Base-by-base conservation (phyloP, 2,888 invertebrate genomes). In the Melanophora roralis region DNA sequence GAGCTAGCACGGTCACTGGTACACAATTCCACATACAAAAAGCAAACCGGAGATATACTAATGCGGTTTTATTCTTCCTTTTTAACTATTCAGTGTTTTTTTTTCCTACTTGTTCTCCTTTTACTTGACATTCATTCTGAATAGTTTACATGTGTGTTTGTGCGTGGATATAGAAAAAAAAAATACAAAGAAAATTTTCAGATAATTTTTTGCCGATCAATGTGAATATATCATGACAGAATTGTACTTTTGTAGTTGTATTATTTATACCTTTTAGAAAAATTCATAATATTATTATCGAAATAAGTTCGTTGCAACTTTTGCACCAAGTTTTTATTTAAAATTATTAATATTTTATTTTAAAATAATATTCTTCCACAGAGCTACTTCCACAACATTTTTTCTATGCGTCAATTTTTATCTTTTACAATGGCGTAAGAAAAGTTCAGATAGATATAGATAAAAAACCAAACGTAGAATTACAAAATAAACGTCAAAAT, bases 71-170 rank as follows among this genome's bases (percentile, higher is more conserved):
- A 83, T 60, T 51, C 76, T 45, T 21, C 51, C 27, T 21, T 47
- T 1, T 11, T 34, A 0, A n/a, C 38, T 51, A 6, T 34, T 34
- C 49, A 43, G 74, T 43, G 21, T 57, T 68, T 53, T 62, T 76
- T 27, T 76, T 71, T 45, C 72, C 72, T 72, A 75, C 65, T 75
- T 72, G 53, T 71, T 73, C 67, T 81, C 67, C 74, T 79, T 73
- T 75, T 80, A 68, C 62, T 75, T 72, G 62, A 80, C 76, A 72
- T 80, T 80, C 76, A 80, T 75, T 72, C 60, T 51, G 62, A 27
- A 27, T 49, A 65, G 40, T 36, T 43, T 14, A 40, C 4, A 27
- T 27, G 57, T 59, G 47, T 53, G 34, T 45, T 38, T 53, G 64
- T 36, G 51, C 32, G 38, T 34, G 47, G 47, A 68, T 51, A 47